Percentiles rank a stretch among this genome's conserved stretches.
Evolutionary conservation across 1,140 invertebrate species (phyloP).

Genomic region (Batillaria attramentaria): DNA sequence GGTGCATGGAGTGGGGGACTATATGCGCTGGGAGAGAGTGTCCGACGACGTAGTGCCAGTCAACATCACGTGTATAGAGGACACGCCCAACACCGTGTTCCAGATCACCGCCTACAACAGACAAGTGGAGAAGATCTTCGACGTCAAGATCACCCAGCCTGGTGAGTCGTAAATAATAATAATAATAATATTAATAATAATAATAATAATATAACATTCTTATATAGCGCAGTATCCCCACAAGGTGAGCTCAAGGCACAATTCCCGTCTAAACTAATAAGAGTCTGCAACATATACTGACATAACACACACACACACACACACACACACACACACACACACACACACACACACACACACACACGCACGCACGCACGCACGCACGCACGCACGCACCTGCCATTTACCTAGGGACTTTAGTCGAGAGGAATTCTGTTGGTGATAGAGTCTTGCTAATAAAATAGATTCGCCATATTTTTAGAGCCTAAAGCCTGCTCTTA

Average conservation of each 20-base stretch:
- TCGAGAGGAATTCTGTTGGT: too few species aligned
- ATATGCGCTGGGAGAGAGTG: slow-evolving; percentile 89
- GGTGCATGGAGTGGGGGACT: slow-evolving; percentile 81
- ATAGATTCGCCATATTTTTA: too few species aligned
- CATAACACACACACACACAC: too few species aligned
- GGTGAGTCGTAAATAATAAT: slow-evolving; percentile 80
- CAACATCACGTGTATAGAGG: slow-evolving; percentile 96
- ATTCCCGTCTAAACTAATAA: too few species aligned
- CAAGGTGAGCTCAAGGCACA: too few species aligned
- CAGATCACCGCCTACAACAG: slow-evolving; percentile 99
- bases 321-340: neutral
- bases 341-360: neutral
- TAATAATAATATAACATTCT: too few species aligned
- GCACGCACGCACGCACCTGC: neutral
- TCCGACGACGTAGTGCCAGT: slow-evolving; percentile 98
- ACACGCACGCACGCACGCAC: neutral
- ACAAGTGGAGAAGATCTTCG: slow-evolving; percentile 97
- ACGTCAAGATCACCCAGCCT: slow-evolving; percentile 95
- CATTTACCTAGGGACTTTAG: too few species aligned
- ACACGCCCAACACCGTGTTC: slow-evolving; percentile 95
- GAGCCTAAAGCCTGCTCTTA: too few species aligned
- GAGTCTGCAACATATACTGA: too few species aligned
- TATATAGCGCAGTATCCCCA: too few species aligned
- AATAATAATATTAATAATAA: too few species aligned
- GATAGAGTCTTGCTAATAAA: too few species aligned